Base-by-base conservation (phyloP, 2,797 vertebrate genomes). In the Bradypodion pumilum region DNA sequence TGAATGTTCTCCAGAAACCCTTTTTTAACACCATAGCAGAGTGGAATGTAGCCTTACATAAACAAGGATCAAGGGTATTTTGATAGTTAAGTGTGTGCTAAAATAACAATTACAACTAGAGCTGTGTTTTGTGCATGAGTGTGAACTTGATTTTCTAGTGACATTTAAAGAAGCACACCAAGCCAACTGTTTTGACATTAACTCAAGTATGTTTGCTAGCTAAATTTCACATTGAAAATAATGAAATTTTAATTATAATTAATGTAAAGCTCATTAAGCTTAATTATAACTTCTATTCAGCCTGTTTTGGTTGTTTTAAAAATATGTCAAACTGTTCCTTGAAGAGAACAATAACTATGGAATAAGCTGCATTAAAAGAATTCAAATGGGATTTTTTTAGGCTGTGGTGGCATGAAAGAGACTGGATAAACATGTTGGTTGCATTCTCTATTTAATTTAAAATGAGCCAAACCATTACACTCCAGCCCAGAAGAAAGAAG, bases 271-370 rank as follows among this genome's bases (percentile, higher is more conserved):
- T 85, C 76, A 78, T 90, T 85, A 59, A 2, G 1, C 7, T 46
- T 85, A 85, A 90, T 85, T 81, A 83, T 32, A 1, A 73, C 77
- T 87, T 89, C 70, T 79, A 5, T 59, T 81, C 46, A 80, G 75
- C 16, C 0, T 0, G n/a, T 86, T 72, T 42, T 88, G 29, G 2
- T 69, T 78, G 40, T 88, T 80, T 86, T 84, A 86, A 90, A 69
- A 0, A 0, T 66, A 86, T 87, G 1, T 32, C 63, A 73, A 87
- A 88, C 83, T 77, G 16, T 1, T 81, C 0, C 19, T 83, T 0
- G 1, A 75, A 81, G 85, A 10, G 82, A 78, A 86, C 74, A 65
- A 69, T 32, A 81, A 44, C 65, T 86, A 27, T 77, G 5, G 74
- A 23, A 66, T 10, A 60, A 4, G 1, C 81, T 84, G 29, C 21